Base-by-base conservation (phyloP, 1,140 invertebrate genomes). In the Drosophila oshimai region DNA sequence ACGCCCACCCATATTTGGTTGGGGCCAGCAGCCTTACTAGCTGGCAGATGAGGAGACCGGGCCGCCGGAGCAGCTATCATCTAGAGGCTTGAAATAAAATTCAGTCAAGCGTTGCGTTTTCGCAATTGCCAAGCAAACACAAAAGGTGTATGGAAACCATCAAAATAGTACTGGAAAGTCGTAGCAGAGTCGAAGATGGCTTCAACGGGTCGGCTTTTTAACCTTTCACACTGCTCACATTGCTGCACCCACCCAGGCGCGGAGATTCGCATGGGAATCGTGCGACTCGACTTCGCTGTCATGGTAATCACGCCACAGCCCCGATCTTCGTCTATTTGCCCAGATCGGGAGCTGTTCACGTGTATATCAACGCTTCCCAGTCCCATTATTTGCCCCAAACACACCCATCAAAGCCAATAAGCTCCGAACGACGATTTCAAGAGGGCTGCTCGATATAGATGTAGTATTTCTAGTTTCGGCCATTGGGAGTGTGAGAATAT, bases 71-170 rank as follows among this genome's bases (percentile, higher is more conserved):
- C 12, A 24, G 57, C 76, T 68, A 68, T 62, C 57, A 73, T 72
- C 71, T 67, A 53, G 36, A 74, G 46, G 51, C 62, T 84, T 70
- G 49, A 67, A 57, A 79, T 84, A 60, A 84, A 84, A 57, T 31
- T 47, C 74, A 69, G 31, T 84, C 60, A 75, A 60, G 80, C 80
- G 71, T 80, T 68, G 47, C 60, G 65, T 72, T 86, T 75, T 75
- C 61, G 81, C 80, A 75, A 86, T 86, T 75, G 80, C 51, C 61
- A 54, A 80, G 57, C 72, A 86, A 86, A 84, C 45, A 80, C 57
- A 84, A 74, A 46, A 39, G 55, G 42, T 41, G 58, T 61, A 65
- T 33, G 61, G 58, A 64, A 65, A 64, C 54, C 34, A 47, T 46
- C 17, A 18, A 42, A 77, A 54, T 24, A 42, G 29, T 53, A 28